Percentiles rank a stretch among this genome's conserved stretches.
These are phyloP conservation scores for Aricia artaxerxes DNA, from an alignment of 2,888 invertebrate genomes.

Conservation along the genomic window DNA sequence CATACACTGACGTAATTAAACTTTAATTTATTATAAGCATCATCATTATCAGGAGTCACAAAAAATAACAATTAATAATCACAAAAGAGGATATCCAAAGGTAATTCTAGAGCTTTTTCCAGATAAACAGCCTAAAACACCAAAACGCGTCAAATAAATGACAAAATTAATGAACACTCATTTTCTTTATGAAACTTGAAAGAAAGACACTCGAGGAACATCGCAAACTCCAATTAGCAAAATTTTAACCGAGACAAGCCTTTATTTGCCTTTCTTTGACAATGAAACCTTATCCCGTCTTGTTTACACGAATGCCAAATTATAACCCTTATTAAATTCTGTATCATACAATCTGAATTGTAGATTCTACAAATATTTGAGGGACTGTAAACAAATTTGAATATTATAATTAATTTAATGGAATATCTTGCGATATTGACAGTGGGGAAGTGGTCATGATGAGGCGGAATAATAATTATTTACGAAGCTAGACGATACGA, in stretches of 20 bases:
- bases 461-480: not conserved
- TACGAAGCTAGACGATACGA: no score
- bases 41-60: no score
- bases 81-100: not conserved
- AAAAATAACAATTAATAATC: no score
- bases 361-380: constrained; percentile 25
- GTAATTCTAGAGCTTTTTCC: not conserved
- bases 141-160: not conserved
- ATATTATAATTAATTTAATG: constrained; percentile 25
- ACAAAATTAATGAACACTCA: not conserved
- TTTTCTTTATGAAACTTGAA: not conserved
- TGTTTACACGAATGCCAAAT: constrained; percentile 22
- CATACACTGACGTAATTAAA: no score
- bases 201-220: constrained; percentile 13
- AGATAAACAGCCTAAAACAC: not conserved
- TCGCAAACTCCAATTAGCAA: constrained; percentile 24
- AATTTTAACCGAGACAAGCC: constrained; percentile 23
- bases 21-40: no score
- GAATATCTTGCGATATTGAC: constrained; percentile 8
- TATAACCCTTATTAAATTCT: constrained; percentile 28
- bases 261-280: constrained; percentile 27
- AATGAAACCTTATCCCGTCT: constrained; percentile 14
- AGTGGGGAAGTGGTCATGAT: not conserved
- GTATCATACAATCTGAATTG: constrained; percentile 23
- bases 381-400: constrained; percentile 25